These are phyloP conservation scores for Notospermus geniculatus DNA, from an alignment of 1,140 invertebrate species.

Conservation along the genomic window DNA sequence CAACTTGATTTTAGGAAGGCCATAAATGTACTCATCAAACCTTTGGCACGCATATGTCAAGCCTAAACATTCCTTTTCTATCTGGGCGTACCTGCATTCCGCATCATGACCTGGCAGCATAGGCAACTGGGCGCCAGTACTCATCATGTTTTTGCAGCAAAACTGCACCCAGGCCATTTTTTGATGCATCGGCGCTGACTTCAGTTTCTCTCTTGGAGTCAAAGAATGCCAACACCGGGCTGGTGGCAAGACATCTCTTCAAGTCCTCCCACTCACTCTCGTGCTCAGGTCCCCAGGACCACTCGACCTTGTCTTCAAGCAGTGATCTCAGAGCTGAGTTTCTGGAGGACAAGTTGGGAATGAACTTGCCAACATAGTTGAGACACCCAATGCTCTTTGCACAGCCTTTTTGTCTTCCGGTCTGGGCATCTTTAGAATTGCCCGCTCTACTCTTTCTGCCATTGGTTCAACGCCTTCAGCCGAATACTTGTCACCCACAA, in stretches of 20 bases:
- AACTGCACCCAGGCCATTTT: conserved; percentile 9
- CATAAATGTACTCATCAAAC: conserved; percentile 42
- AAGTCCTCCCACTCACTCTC: conserved; percentile 1
- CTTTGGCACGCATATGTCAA: conserved; percentile 19
- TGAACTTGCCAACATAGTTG: conserved; percentile 11
- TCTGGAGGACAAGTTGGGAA: not conserved
- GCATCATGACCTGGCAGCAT: conserved; percentile 39
- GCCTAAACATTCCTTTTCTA: conserved; percentile 26
- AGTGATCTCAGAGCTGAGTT: conserved; percentile 2
- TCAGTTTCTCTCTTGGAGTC: not conserved
- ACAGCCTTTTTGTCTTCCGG: conserved; percentile 11
- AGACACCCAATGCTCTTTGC: conserved; percentile 17
- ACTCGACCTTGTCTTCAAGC: conserved; percentile 24
- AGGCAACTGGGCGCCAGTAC: conserved; percentile 44
- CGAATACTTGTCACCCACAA: conserved; percentile 16
- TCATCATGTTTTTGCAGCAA: conserved; percentile 12
- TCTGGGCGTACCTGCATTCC: conserved; percentile 31
- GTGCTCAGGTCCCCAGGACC: conserved; percentile 1
- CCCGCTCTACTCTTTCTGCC: conserved; percentile 14
- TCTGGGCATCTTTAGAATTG: conserved; percentile 16
- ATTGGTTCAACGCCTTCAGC: conserved; percentile 9
- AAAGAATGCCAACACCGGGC: conserved; percentile 13
- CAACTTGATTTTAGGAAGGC: conserved; percentile 15
- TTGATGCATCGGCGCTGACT: conserved; percentile 6
- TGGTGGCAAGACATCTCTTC: not conserved